A percentile compares a stretch with the other conserved stretches of the same genome.
These are phyloP conservation scores for Anagrus nilaparvatae DNA, from an alignment of 1,140 invertebrate species.

Conservation along the genomic window DNA sequence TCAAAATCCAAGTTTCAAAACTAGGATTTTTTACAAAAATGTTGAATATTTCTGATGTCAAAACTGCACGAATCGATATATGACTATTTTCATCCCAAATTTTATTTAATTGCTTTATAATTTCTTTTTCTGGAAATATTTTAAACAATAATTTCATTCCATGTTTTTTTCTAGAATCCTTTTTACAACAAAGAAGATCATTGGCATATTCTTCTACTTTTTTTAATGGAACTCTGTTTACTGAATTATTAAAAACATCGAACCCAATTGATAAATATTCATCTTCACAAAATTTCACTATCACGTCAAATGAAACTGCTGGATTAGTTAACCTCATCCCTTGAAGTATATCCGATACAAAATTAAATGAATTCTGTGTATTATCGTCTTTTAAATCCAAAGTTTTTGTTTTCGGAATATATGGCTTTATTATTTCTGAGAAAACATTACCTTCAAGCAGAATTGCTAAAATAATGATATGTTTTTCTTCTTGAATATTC, in stretches of 20 bases:
- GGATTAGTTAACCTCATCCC: conserved; percentile 8
- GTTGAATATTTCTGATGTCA: conserved; percentile 6
- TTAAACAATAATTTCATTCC: conserved; percentile 5
- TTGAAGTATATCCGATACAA: not conserved
- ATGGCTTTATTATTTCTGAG: not conserved
- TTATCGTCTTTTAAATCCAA: not conserved
- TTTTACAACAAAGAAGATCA: not conserved
- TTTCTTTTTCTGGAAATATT: not conserved
- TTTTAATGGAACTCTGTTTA: not conserved
- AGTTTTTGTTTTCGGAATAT: not conserved
- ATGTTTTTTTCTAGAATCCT: conserved; percentile 5
- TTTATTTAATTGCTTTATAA: not conserved
- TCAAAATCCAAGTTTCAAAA: not conserved
- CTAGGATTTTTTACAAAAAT: not conserved
- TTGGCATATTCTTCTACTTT: conserved; percentile 4
- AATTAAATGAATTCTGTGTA: not conserved
- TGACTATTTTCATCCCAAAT: conserved; percentile 3
- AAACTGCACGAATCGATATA: conserved; percentile 2
- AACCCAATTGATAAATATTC: conserved; percentile 1
- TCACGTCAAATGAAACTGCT: conserved; percentile 1
- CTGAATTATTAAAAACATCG: not conserved
- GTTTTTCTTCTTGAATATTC: not conserved
- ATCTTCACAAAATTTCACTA: conserved; percentile 1
- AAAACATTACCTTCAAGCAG: conserved; percentile 7
- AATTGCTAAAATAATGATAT: conserved; percentile 2